These are phyloP conservation scores for Alentia gelatinosa DNA, from an alignment of 2,888 invertebrate genomes.

Conservation along the genomic window DNA sequence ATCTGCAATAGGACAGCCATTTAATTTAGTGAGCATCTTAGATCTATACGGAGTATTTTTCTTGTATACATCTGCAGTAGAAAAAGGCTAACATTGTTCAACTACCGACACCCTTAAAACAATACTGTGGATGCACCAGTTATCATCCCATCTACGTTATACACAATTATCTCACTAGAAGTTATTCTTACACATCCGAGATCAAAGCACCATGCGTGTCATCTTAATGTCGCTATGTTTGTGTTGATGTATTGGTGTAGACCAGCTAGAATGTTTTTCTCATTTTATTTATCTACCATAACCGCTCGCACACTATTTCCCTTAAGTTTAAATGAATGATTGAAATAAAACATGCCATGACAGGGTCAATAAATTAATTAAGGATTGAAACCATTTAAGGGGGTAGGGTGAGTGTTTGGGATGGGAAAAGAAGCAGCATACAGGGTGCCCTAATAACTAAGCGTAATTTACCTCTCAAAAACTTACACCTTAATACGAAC, in stretches of 20 bases:
- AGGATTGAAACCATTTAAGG: not conserved
- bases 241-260: not conserved
- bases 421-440: not conserved
- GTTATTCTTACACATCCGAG: not conserved
- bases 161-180: not conserved
- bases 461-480: not conserved
- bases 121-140: not conserved
- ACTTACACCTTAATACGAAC: not conserved
- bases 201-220: not conserved
- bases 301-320: not conserved
- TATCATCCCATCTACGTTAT: not conserved
- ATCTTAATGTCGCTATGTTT: not conserved
- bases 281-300: not conserved
- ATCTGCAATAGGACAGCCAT: slow-evolving; percentile 57
- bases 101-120: not conserved
- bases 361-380: not conserved
- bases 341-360: not conserved
- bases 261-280: not conserved
- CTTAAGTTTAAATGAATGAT: not conserved
- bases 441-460: not conserved
- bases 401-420: not conserved
- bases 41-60: not conserved
- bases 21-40: not conserved
- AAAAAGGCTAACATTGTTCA: not conserved
- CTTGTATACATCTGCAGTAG: not conserved